Evolutionary conservation across 2,797 vertebrate species (phyloP).

Genomic region (Antennarius maculatus): DNA sequence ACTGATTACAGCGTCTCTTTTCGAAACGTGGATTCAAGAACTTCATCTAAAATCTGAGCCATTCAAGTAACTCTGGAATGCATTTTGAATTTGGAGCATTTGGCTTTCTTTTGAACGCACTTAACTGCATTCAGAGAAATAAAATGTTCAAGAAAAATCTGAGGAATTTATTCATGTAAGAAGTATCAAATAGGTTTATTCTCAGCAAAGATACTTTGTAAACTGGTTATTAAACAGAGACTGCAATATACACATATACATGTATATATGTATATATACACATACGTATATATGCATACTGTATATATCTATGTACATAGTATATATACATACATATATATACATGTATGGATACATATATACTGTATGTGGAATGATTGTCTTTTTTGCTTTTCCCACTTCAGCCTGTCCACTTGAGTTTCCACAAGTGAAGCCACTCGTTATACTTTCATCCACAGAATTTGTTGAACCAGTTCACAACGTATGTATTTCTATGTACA

Average conservation of each 20-base stretch:
- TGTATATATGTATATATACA: constrained; percentile 1
- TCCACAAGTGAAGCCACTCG: background rate
- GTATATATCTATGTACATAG: background rate
- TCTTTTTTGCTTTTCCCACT: constrained; percentile 21
- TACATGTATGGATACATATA: constrained; percentile 10
- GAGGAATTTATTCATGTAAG: constrained; percentile 38
- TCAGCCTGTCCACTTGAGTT: constrained; percentile 42
- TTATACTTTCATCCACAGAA: constrained; percentile 8
- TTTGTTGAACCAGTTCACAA: constrained; percentile 25
- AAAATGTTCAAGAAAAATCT: constrained; percentile 8
- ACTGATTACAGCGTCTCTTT: background rate
- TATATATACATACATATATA: constrained; percentile 10
- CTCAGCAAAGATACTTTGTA: constrained; percentile 66
- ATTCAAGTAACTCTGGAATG: constrained; percentile 37
- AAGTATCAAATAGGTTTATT: constrained; percentile 69
- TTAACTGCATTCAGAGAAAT: background rate
- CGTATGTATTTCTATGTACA: constrained; percentile 12
- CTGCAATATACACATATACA: constrained; percentile 50
- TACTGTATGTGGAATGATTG: constrained; percentile 61
- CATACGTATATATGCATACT: background rate
- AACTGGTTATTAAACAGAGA: constrained; percentile 65
- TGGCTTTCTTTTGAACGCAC: constrained; percentile 1
- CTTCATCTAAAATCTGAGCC: constrained; percentile 2
- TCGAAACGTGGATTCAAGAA: background rate
- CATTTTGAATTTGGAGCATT: background rate